Percentiles rank a stretch among this genome's conserved stretches.
phyloP scores from a whole-genome alignment of 1,140 invertebrate species.

The Pararge aegeria region DNA sequence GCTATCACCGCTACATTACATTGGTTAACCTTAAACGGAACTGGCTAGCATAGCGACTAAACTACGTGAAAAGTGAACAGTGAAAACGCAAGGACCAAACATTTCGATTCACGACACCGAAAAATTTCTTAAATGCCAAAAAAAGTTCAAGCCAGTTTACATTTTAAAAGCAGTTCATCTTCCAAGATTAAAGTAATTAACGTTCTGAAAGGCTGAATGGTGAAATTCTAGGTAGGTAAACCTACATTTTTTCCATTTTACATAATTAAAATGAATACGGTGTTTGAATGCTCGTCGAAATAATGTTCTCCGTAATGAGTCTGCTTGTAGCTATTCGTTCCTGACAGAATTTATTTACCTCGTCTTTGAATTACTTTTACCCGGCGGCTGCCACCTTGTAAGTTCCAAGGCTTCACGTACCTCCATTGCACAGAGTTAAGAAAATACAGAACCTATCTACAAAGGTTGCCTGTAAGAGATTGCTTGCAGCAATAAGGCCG shows the following conservation, averaged over 20 bases:
- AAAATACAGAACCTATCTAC: too few species aligned
- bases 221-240: background rate
- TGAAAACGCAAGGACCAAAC: too few species aligned
- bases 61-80: too few species aligned
- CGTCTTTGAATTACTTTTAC: conserved; percentile 7
- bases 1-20: too few species aligned
- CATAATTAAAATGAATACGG: conserved; percentile 15
- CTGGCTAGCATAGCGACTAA: too few species aligned
- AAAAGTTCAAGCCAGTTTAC: background rate
- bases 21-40: too few species aligned
- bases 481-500: too few species aligned
- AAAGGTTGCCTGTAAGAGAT: too few species aligned
- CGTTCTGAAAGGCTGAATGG: background rate
- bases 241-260: conserved; percentile 2
- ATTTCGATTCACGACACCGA: too few species aligned
- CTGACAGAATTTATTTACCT: background rate
- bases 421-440: too few species aligned
- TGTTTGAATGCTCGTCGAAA: background rate
- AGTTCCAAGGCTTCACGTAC: too few species aligned
- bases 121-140: too few species aligned
- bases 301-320: conserved; percentile 12
- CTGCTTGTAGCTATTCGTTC: conserved; percentile 7
- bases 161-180: background rate
- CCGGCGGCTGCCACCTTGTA: background rate
- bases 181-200: background rate